Evolutionary conservation across 2,797 vertebrate genomes (phyloP), one percentile per base, ranked within the genome.

Genomic region (Mycteria americana): DNA sequence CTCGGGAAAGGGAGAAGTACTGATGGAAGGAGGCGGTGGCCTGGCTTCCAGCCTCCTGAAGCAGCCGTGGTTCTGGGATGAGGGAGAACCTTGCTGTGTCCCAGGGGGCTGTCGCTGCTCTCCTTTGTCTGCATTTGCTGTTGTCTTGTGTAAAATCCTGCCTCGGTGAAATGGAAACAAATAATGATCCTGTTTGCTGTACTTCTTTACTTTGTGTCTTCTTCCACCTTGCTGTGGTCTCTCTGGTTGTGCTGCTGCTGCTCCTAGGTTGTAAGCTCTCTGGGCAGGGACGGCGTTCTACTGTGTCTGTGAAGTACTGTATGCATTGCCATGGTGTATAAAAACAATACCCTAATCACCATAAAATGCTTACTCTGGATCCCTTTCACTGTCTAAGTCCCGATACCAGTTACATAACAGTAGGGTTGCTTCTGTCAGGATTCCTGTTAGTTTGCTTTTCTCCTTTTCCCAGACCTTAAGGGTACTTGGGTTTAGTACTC

Each of bases 231-330:
- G 24, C 94, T 56, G 70, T 63, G 82, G 89, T 54, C 83, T 43
- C 54, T 73, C 70, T 77, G 95, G 69, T 67, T 48, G 89, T 46
- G 86, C 78, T 69, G 73, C 78, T 69, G 73, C 56, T 33, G 70
- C 59, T 86, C 62, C 87, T 94, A 84, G 93, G 95, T 45, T 95
- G 95, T 90, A 74, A 94, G 96, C 95, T 94, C 90, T 94, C 79
- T 80, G 96, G 95, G 96, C 94, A 94, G 92, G 94, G 91, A 72
- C 81, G 13, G 94, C 13, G 4, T 48, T 60, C 35, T 67, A 25
- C 85, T 13, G 16, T 79, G 76, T 79, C 59, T 90, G 84, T 62
- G 64, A 90, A 93, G 88, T 53, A 48, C 70, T 83, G 96, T 92
- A 56, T 69, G 78, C 93, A 16, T 90, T 76, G 68, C 83, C 43